phyloP scores from a whole-genome alignment of 2,888 invertebrate genomes.

The Netelia inedita region DNA sequence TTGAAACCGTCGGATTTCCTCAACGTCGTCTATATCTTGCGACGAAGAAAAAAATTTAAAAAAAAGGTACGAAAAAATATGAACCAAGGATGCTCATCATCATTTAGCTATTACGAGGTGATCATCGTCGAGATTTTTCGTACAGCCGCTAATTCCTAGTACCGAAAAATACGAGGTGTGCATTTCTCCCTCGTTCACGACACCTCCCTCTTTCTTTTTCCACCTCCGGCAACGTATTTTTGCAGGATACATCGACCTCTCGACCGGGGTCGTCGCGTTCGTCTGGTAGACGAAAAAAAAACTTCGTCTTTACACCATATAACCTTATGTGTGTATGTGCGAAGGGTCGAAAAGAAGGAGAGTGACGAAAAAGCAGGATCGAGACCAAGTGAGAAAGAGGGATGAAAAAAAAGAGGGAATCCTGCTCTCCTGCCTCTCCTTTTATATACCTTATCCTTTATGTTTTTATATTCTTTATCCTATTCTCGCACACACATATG shows the following conservation, averaged over 20 bases:
- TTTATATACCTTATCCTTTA: conserved; percentile 78
- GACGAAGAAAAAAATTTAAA: background rate
- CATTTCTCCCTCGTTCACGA: background rate
- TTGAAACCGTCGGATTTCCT: no score
- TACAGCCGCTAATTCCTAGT: conserved; percentile 3
- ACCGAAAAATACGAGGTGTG: conserved; percentile 1
- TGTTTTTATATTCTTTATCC: conserved; percentile 78
- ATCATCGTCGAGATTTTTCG: background rate
- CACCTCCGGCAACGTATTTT: conserved; percentile 74
- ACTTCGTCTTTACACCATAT: conserved; percentile 62
- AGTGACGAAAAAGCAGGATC: conserved; percentile 48
- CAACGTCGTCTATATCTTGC: conserved; percentile 1
- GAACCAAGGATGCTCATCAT: conserved; percentile 2
- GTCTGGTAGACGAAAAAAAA: conserved; percentile 60
- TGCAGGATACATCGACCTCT: conserved; percentile 71
- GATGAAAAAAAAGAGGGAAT: conserved; percentile 54
- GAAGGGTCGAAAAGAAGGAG: conserved; percentile 45
- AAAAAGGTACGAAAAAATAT: background rate
- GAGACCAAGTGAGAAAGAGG: conserved; percentile 26
- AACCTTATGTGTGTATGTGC: conserved; percentile 63
- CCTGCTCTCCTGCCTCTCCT: conserved; percentile 75
- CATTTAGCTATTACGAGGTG: conserved; percentile 1
- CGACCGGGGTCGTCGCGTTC: conserved; percentile 1
- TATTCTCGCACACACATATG: background rate
- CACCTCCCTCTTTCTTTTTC: conserved; percentile 6